Conservation (phyloP, 2,797 vertebrate species). For the Chrysocyon brachyurus region DNA sequence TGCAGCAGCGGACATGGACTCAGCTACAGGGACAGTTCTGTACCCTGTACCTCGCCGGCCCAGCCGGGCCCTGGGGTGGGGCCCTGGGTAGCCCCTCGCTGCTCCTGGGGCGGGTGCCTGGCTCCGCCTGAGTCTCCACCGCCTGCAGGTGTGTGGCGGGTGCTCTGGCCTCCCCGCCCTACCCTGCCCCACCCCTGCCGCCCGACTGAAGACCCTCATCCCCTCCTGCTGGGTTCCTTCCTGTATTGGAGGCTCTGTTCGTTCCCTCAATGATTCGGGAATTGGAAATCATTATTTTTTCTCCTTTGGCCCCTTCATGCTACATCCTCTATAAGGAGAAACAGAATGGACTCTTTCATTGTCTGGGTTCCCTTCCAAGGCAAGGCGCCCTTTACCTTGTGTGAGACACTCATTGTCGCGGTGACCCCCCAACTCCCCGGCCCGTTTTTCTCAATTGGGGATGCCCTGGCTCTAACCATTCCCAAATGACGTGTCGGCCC, state of each 20-base stretch:
- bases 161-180: not conserved
- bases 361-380: not conserved
- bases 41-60: not conserved
- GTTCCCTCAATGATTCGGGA: not conserved
- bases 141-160: not conserved
- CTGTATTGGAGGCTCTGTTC: not conserved
- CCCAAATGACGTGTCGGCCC: not conserved
- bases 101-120: not conserved
- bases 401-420: not conserved
- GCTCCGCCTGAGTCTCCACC: not conserved
- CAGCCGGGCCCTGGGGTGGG: not conserved
- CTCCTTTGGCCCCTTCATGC: not conserved
- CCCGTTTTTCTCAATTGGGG: not conserved
- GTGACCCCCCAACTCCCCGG: too few relatives aligned
- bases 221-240: not conserved
- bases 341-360: not conserved
- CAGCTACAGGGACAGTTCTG: not conserved
- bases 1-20: not conserved
- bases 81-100: not conserved
- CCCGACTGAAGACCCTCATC: not conserved
- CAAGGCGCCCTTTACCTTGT: not conserved
- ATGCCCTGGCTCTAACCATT: not conserved
- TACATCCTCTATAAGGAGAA: not conserved
- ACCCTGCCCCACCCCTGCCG: not conserved
- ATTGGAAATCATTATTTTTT: not conserved